These are phyloP conservation scores for Triops cancriformis DNA, from an alignment of 1,140 invertebrate species.

Conservation along the genomic window DNA sequence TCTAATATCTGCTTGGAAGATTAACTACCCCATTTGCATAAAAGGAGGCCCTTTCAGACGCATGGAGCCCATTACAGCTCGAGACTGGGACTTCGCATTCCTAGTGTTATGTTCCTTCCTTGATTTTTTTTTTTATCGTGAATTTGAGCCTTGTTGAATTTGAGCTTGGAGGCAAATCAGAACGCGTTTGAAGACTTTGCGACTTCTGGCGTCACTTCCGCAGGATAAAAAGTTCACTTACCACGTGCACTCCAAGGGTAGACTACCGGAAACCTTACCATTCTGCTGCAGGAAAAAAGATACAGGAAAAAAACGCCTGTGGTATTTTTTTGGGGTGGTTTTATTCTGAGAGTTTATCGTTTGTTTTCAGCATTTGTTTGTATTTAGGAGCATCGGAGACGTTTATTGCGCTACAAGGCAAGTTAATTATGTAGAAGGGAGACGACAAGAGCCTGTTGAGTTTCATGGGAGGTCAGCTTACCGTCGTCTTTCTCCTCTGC, in stretches of 20 bases:
- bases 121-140: neutral
- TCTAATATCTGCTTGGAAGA: neutral
- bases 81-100: neutral
- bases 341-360: neutral
- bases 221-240: neutral
- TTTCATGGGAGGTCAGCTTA: neutral
- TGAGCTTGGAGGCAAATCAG: neutral
- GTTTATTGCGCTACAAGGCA: neutral
- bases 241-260: neutral
- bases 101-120: neutral
- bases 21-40: neutral
- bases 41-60: neutral
- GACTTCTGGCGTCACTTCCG: neutral
- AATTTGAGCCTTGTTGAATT: neutral
- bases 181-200: neutral
- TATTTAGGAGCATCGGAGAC: neutral
- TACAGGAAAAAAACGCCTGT: neutral
- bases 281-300: slow-evolving; percentile 19
- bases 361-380: slow-evolving; percentile 15
- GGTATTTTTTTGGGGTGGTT: too few relatives aligned
- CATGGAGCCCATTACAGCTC: neutral
- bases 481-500: neutral
- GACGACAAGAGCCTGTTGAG: neutral
- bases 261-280: neutral
- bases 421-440: slow-evolving; percentile 1